Evolutionary conservation across 2,888 invertebrate genomes (phyloP), one percentile per base, ranked within the genome.

Genomic region (Plagiodera versicolora): DNA sequence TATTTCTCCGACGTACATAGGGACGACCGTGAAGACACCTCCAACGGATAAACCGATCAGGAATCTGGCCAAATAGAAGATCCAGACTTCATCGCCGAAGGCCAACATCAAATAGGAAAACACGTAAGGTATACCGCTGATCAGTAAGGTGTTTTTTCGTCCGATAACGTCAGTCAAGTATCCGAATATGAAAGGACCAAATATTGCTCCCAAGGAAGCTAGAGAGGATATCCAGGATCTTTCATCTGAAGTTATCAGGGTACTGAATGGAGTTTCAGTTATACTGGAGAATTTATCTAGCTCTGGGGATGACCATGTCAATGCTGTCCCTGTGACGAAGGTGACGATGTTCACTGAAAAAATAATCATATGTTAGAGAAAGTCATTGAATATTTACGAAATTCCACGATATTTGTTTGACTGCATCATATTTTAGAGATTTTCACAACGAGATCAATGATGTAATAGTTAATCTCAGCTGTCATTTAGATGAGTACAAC

Each of bases 1-100:
- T 49, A 94, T 90, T 80, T 95, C 95, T 47, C 92, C 92, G 61
- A 93, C 87, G 80, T 95, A 95, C 86, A 94, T 91, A 0, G 95
- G 94, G 0, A 89, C 85, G 0, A 89, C 86, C 0, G 90, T 88
- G 80, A 89, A 90, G n/a, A 88, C 81, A 72, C 88, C 86, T 0
- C 90, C 89, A 0, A 88, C 84, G 0, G 85, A 86, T 0, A 89
- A 71, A 47, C 92, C 92, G 77, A 84, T 85, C 58, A 83, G 79
- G 68, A 84, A 83, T 59, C 84, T 82, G 55, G 86, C 87, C 5
- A 79, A 83, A 79, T 84, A 87, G 57, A 84, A 79, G 73, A 83
- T 80, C 14, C 69, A 77, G 0, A 86, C 78, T 32, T 75, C 75
- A 4, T 72, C 75, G 0, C 87, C 86, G 0, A 85, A 81, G 0